A percentile compares a stretch with the other conserved stretches of the same genome.
Conservation (phyloP, 2,888 invertebrate species). For the Lypha dubia region DNA sequence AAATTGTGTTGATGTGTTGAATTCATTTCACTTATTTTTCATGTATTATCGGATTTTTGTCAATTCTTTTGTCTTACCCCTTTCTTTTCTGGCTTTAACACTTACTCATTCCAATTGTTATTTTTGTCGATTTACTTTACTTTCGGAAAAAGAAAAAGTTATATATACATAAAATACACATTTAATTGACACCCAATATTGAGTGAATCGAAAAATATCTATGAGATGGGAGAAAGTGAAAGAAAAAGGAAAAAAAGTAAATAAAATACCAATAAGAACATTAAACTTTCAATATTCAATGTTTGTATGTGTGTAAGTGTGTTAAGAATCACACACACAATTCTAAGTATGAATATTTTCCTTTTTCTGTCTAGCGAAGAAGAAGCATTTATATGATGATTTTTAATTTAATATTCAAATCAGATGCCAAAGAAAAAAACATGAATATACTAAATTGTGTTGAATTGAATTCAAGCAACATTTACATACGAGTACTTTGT, state of each 20-base stretch:
- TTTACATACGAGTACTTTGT: conserved; percentile 46
- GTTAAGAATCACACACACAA: conserved; percentile 8
- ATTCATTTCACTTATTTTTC: conserved; percentile 52
- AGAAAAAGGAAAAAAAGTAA: conserved; percentile 9
- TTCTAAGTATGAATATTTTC: not conserved
- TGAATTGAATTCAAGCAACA: not conserved
- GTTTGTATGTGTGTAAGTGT: not conserved
- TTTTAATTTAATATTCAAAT: conserved; percentile 48
- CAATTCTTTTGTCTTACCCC: conserved; percentile 32
- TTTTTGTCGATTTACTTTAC: not conserved
- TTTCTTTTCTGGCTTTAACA: not conserved
- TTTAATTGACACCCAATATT: conserved; percentile 67
- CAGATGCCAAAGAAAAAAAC: conserved; percentile 28
- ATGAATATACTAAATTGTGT: not conserved
- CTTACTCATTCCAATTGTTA: not conserved
- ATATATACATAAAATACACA: conserved; percentile 69
- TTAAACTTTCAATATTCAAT: conserved; percentile 52
- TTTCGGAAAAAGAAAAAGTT: conserved; percentile 48
- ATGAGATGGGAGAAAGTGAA: not conserved
- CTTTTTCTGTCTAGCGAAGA: not conserved
- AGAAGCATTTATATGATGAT: conserved; percentile 39
- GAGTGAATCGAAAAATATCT: conserved; percentile 32
- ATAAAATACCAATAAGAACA: conserved; percentile 37
- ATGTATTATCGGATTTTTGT: conserved; percentile 59
- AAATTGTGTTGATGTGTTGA: conserved; percentile 61